Evolutionary conservation across 1,140 invertebrate species (phyloP).

Genomic region (Tetragnatha versicolor): DNA sequence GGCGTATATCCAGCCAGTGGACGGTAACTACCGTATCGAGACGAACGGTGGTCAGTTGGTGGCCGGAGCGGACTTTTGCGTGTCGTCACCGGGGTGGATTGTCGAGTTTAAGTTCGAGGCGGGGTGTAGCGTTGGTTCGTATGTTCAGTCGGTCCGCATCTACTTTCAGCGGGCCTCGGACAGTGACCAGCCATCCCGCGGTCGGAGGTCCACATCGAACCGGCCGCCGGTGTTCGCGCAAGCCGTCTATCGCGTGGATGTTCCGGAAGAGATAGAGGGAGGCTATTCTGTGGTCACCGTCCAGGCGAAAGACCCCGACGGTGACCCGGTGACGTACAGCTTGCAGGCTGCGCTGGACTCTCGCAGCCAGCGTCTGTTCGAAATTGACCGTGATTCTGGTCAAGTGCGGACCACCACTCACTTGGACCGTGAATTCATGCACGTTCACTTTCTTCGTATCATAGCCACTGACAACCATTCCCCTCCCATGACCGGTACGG

Average conservation of each 20-base stretch:
- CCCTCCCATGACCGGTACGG: conserved; percentile 83
- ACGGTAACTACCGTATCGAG: conserved; percentile 27
- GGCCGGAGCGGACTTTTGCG: conserved; percentile 22
- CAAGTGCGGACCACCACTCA: conserved; percentile 81
- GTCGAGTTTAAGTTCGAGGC: neutral
- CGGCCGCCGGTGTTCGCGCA: conserved; percentile 77
- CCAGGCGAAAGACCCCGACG: conserved; percentile 82
- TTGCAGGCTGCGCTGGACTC: conserved; percentile 89
- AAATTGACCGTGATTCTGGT: conserved; percentile 81
- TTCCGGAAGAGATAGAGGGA: conserved; percentile 87
- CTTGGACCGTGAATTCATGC: conserved; percentile 86
- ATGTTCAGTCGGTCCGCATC: conserved; percentile 10
- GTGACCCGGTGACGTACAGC: conserved; percentile 71
- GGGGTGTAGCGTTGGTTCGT: neutral
- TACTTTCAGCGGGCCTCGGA: neutral
- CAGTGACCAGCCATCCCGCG: neutral
- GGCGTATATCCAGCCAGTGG: conserved; percentile 4
- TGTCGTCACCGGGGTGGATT: neutral
- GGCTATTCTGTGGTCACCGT: conserved; percentile 80
- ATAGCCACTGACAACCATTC: conserved; percentile 77
- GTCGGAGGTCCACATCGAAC: conserved; percentile 14
- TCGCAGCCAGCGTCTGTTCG: conserved; percentile 84
- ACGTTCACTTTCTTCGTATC: conserved; percentile 73
- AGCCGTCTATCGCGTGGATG: conserved; percentile 81
- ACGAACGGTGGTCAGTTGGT: conserved; percentile 32